Percentiles rank a stretch among this genome's conserved stretches.
phyloP scores from a whole-genome alignment of 2,888 invertebrate genomes.

The Drosophila monieri region DNA sequence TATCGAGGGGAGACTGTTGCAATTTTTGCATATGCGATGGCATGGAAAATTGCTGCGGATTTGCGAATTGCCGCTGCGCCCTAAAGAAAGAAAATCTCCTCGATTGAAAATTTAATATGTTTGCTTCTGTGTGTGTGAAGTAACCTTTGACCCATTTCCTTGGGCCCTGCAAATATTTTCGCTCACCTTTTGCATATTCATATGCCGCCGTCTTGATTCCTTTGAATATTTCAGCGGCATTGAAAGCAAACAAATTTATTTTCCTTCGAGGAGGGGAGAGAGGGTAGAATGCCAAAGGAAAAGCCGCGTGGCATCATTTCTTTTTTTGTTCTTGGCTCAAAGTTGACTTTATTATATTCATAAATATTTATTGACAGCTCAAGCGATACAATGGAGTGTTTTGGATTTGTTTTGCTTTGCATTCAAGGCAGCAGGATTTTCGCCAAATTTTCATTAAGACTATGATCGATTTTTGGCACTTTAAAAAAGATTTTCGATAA shows the following conservation, averaged over 20 bases:
- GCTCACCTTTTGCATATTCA: conserved; percentile 60
- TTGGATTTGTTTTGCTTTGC: conserved; percentile 25
- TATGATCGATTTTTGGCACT: conserved; percentile 28
- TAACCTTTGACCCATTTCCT: conserved; percentile 72
- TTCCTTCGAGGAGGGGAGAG: conserved; percentile 21
- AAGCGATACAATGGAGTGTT: conserved; percentile 25
- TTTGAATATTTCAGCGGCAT: conserved; percentile 53
- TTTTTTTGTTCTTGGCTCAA: conserved; percentile 47
- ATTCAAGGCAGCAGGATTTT: conserved; percentile 25
- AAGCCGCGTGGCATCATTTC: conserved; percentile 39
- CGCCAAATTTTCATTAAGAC: conserved; percentile 44
- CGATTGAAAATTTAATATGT: conserved; percentile 4
- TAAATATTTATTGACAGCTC: conserved; percentile 76
- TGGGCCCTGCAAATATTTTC: conserved; percentile 64
- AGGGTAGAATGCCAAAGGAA: conserved; percentile 9
- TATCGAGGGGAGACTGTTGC: conserved; percentile 22
- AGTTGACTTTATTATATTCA: conserved; percentile 73
- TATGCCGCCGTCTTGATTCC: conserved; percentile 45
- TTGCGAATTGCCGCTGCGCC: conserved; percentile 3
- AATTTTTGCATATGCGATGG: conserved; percentile 71
- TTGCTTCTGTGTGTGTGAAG: conserved; percentile 32
- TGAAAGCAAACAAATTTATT: conserved; percentile 68
- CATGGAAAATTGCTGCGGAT: conserved; percentile 67
- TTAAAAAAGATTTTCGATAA: conserved; percentile 3
- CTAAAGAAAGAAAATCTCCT: conserved; percentile 8